Evolutionary conservation across 2,797 vertebrate species (phyloP).

Genomic region (Hipposideros larvatus): DNA sequence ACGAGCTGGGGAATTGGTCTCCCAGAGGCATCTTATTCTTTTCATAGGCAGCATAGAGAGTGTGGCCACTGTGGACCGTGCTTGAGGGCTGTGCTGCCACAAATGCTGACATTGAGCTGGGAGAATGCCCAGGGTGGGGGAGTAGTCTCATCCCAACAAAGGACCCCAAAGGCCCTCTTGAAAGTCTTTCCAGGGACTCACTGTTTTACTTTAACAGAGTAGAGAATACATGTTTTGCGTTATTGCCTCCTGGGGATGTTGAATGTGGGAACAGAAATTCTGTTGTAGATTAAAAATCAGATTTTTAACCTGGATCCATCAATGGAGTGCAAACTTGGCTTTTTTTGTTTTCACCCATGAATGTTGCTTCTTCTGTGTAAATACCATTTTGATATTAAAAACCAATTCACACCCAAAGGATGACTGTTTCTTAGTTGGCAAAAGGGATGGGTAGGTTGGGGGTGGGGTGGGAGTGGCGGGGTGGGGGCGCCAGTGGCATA

Average conservation of each 20-base stretch:
- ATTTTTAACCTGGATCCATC: neutral
- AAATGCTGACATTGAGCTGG: neutral
- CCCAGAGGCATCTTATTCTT: neutral
- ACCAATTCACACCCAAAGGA: neutral
- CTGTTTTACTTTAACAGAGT: neutral
- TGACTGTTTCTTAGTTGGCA: neutral
- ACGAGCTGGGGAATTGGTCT: neutral
- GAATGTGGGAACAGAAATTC: neutral
- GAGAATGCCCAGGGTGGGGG: neutral
- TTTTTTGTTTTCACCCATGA: neutral
- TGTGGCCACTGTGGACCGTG: fast-evolving
- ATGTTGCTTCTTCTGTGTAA: slow-evolving; percentile 37
- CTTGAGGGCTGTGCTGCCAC: neutral
- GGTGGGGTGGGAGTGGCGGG: fast-evolving
- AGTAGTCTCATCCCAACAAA: neutral
- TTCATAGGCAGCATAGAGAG: neutral
- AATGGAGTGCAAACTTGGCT: neutral
- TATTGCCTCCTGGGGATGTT: neutral
- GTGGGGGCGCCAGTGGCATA: neutral
- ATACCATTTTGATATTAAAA: slow-evolving; percentile 64
- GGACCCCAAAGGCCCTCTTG: neutral
- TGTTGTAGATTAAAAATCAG: neutral
- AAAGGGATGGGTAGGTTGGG: fast-evolving
- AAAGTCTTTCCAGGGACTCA: neutral
- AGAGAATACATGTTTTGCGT: neutral